These are phyloP conservation scores for Climacteris rufus DNA, from an alignment of 2,113 vertebrate genomes.

Conservation along the genomic window DNA sequence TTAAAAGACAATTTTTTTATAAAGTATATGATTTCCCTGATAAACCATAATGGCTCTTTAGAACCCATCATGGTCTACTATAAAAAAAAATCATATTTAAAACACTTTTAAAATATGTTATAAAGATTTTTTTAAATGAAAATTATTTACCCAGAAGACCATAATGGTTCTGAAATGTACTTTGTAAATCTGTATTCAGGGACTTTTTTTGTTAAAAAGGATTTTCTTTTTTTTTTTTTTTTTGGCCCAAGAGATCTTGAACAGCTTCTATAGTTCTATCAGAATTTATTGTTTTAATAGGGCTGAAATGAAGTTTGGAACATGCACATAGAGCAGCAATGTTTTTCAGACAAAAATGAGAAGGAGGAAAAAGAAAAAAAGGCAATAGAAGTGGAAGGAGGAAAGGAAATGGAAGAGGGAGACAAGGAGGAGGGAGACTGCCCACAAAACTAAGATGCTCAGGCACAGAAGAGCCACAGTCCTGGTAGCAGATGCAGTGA, in stretches of 20 bases:
- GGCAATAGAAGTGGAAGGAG: neutral
- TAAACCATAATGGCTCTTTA: slow-evolving; percentile 64
- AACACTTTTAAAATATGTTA: slow-evolving; percentile 60
- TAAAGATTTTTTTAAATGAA: slow-evolving; percentile 57
- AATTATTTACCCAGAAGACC: slow-evolving; percentile 73
- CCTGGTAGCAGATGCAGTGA: neutral
- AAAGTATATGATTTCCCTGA: slow-evolving; percentile 38
- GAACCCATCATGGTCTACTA: slow-evolving; percentile 53
- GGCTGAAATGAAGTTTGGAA: slow-evolving; percentile 46
- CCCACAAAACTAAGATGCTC: neutral
- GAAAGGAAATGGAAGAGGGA: neutral
- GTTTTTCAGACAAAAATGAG: slow-evolving; percentile 13
- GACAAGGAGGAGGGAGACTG: neutral
- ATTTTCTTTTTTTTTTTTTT: neutral
- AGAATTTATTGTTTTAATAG: slow-evolving; percentile 70
- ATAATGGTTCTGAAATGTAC: slow-evolving; percentile 66
- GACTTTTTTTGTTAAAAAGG: slow-evolving; percentile 36
- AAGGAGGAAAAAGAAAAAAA: neutral
- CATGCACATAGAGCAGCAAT: neutral
- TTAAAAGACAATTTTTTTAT: slow-evolving; percentile 42
- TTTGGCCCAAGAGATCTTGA: slow-evolving; percentile 65
- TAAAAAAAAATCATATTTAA: slow-evolving; percentile 65
- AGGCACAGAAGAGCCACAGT: neutral
- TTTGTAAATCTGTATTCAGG: slow-evolving; percentile 59
- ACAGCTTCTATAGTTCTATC: slow-evolving; percentile 56